Percentiles rank a stretch among this genome's conserved stretches.
Conservation (phyloP, 1,140 invertebrate genomes). For the Trissolcus basalis region DNA sequence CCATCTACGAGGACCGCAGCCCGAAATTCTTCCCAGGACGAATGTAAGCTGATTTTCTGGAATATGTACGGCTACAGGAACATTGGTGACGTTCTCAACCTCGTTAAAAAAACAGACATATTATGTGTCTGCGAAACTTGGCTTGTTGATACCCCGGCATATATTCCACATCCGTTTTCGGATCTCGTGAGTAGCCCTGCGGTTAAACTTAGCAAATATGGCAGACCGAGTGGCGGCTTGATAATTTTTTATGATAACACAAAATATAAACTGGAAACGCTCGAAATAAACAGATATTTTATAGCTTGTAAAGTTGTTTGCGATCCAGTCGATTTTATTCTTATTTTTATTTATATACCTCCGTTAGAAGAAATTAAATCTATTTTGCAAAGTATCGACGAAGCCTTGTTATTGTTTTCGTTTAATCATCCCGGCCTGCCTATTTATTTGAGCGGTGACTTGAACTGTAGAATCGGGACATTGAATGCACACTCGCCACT, state of each 20-base stretch:
- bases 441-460: neutral
- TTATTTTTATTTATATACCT: neutral
- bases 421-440: neutral
- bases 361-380: neutral
- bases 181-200: neutral
- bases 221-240: neutral
- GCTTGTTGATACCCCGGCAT: neutral
- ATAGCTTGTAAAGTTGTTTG: neutral
- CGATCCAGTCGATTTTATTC: neutral
- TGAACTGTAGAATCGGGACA: neutral
- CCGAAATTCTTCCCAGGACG: too few species aligned
- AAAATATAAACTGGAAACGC: neutral
- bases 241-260: constrained; percentile 1
- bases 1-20: too few species aligned
- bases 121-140: neutral
- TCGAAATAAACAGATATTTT: neutral
- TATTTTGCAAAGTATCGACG: neutral
- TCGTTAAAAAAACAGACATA: neutral
- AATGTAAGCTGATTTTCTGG: too few species aligned
- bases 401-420: neutral
- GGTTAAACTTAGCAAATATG: neutral
- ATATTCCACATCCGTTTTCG: neutral
- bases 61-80: too few species aligned
- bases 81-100: too few species aligned
- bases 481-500: neutral